phyloP scores from a whole-genome alignment of 2,797 vertebrate genomes.

The Chelon labrosus region DNA sequence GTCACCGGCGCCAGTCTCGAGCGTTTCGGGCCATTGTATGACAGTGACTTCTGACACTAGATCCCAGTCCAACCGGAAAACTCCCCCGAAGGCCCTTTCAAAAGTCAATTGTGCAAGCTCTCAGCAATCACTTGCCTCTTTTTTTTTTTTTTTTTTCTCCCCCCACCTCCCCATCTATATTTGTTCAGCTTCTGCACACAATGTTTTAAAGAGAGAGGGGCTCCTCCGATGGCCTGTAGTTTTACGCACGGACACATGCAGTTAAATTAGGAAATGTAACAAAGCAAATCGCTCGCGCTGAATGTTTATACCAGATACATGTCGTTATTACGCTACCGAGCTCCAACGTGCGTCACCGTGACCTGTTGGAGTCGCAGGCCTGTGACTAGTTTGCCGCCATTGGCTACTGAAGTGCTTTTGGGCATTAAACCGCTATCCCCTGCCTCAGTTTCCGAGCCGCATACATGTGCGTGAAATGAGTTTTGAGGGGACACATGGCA shows the following conservation, averaged over 20 bases:
- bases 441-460: not conserved
- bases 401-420: not conserved
- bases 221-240: not conserved
- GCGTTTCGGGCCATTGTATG: slow-evolving; percentile 60
- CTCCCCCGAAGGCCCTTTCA: slow-evolving; percentile 54
- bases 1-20: slow-evolving; percentile 64
- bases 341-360: not conserved
- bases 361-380: not conserved
- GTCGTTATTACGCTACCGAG: not conserved
- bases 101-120: slow-evolving; percentile 52
- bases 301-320: not conserved
- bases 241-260: not conserved
- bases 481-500: not conserved
- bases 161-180: slow-evolving; percentile 6
- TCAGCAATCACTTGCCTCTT: slow-evolving; percentile 49
- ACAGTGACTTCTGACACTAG: slow-evolving; percentile 66
- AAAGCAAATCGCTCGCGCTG: not conserved
- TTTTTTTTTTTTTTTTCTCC: too few relatives aligned
- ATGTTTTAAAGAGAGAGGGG: not conserved
- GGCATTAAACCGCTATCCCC: not conserved
- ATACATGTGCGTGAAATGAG: slow-evolving; percentile 13
- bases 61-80: slow-evolving; percentile 73
- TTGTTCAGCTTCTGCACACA: slow-evolving; percentile 5
- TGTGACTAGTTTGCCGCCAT: not conserved
- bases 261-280: not conserved